A percentile compares a stretch with the other conserved stretches of the same genome.
phyloP scores from a whole-genome alignment of 2,113 vertebrate genomes.

The Alexandromys fortis region DNA sequence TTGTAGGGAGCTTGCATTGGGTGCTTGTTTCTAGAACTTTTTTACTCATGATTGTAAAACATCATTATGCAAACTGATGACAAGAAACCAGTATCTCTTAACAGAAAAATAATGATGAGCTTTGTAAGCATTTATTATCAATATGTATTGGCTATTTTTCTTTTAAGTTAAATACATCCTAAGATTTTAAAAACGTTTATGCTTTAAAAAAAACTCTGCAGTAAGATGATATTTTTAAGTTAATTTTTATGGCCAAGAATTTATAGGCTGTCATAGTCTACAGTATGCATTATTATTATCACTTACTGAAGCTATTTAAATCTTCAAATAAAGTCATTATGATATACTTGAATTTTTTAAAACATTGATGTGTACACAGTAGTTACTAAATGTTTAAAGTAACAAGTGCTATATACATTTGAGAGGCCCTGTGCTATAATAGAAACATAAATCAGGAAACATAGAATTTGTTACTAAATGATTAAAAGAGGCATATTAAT shows the following conservation, averaged over 20 bases:
- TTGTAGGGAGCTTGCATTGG: background rate
- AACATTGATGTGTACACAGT: background rate
- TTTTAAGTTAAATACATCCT: background rate
- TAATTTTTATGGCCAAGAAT: background rate
- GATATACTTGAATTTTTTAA: background rate
- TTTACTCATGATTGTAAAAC: background rate
- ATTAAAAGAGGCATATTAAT: background rate
- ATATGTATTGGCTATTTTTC: background rate
- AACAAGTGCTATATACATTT: background rate
- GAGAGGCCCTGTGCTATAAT: background rate
- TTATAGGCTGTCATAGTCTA: background rate
- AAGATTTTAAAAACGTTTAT: background rate
- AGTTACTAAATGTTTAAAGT: background rate
- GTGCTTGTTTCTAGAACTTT: background rate
- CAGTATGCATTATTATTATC: background rate
- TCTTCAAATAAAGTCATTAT: background rate
- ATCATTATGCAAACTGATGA: background rate
- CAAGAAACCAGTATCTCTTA: background rate
- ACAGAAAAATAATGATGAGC: background rate
- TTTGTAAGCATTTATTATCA: background rate
- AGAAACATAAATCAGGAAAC: background rate
- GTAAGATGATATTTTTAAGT: background rate
- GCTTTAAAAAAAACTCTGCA: background rate
- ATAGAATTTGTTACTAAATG: background rate
- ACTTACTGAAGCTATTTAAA: background rate